Base-by-base conservation (phyloP, 1,140 invertebrate species). In the Chymomyza costata region DNA sequence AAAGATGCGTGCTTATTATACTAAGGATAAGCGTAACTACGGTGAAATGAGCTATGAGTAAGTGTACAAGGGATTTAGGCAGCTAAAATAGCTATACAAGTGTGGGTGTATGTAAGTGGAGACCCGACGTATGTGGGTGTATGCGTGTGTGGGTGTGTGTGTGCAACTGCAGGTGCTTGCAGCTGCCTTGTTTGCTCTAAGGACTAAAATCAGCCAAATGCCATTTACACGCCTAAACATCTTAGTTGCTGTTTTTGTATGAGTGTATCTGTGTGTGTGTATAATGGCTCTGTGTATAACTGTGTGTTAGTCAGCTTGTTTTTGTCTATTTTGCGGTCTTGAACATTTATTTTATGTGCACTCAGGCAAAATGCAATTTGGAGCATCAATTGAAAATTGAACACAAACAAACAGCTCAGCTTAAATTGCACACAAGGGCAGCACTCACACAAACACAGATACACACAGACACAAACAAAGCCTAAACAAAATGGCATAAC, bases 31-130 rank as follows among this genome's bases (percentile, higher is more conserved):
- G 55, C 68, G 73, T 50, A 83, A 74, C 60, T 82, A 80, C 50
- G 65, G 73, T 49, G 73, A 83, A 49, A 63, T 80, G 80, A 83
- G 68, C 68, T 83, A 83, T 54, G 78, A 82, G 78, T 82, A 61
- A 82, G 78, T 69, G 59, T 14, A 31, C 30, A 49, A 56, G 32
- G 17, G 3, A 21, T 10, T 21, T 18, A 19, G 7, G 8, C 10
- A 25, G 21, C 21, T 25, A 5, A 3, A 7, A 25, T n/a, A 43
- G 19, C 13, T 44, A 2, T 35, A 1, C 3, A 8, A 13, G 2
- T 13, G 11, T 28, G 14, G 30, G 17, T 14, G 15, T 44, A 11
- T 31, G 21, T 31, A 30, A 18, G 16, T 11, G 18, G n/a, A n/a
- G n/a, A n/a, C n/a, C n/a, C n/a, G n/a, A n/a, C n/a, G 34, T 34